phyloP scores from a whole-genome alignment of 2,888 invertebrate genomes.

The Lutraria lutraria region DNA sequence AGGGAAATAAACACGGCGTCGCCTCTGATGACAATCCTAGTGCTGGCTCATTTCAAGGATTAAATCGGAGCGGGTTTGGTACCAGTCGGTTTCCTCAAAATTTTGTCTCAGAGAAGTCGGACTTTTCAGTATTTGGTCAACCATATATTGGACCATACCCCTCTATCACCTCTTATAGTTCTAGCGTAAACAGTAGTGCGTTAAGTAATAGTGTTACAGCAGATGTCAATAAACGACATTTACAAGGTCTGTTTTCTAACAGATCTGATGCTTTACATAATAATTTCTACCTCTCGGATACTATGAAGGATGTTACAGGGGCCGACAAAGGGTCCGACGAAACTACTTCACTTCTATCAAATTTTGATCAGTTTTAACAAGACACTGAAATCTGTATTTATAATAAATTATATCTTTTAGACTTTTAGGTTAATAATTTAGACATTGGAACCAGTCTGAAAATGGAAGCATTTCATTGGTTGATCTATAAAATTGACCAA shows the following conservation, averaged over 20 bases:
- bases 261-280: constrained; percentile 9
- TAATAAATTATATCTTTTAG: too few species aligned
- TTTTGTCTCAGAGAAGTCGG: constrained; percentile 49
- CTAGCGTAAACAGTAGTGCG: constrained; percentile 31
- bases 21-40: constrained; percentile 9
- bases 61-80: constrained; percentile 34
- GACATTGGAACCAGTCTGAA: background rate
- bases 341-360: constrained; percentile 58
- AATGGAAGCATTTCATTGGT: too few species aligned
- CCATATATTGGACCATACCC: constrained; percentile 40
- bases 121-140: constrained; percentile 48
- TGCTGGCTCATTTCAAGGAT: constrained; percentile 42
- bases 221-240: constrained; percentile 39
- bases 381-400: background rate
- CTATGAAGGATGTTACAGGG: constrained; percentile 54
- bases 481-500: too few species aligned
- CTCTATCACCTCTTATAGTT: constrained; percentile 17
- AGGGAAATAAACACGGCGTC: background rate
- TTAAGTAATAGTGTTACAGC: constrained; percentile 9
- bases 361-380: constrained; percentile 58
- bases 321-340: constrained; percentile 59
- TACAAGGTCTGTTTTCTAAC: constrained; percentile 28
- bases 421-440: background rate
- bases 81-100: constrained; percentile 17
- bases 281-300: constrained; percentile 53